Evolutionary conservation across 2,888 invertebrate species (phyloP).

Genomic region (Netelia virgata): DNA sequence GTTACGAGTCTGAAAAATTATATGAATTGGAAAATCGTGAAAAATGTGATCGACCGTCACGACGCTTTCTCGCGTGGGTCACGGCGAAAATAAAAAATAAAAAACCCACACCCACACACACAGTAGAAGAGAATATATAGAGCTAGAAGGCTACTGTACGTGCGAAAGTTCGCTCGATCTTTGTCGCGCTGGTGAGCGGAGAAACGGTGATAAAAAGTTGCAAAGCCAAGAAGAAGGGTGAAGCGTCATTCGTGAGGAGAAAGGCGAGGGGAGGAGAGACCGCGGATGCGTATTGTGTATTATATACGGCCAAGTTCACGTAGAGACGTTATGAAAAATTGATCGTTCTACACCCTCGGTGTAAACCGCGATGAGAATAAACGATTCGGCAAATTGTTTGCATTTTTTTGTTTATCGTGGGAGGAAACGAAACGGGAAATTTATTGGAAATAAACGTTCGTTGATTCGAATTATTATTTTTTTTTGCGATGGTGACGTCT

Average conservation of each 20-base stretch:
- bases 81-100: conserved; percentile 8
- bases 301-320: conserved; percentile 29
- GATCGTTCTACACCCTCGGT: background rate
- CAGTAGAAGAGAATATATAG: conserved; percentile 24
- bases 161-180: conserved; percentile 10
- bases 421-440: background rate
- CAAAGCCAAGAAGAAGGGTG: background rate
- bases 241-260: background rate
- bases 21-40: conserved; percentile 55
- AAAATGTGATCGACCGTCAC: conserved; percentile 43
- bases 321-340: conserved; percentile 13
- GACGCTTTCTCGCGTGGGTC: conserved; percentile 5
- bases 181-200: background rate
- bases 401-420: background rate
- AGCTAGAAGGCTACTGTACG: conserved; percentile 19
- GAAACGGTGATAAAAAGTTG: conserved; percentile 32
- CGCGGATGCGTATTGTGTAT: conserved; percentile 45
- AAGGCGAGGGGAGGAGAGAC: background rate
- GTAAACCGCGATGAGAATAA: background rate
- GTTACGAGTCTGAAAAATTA: conserved; percentile 23
- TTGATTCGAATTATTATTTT: background rate
- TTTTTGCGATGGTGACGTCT: too few species aligned
- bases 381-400: background rate
- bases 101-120: background rate
- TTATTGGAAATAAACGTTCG: background rate